These are phyloP conservation scores for Rhagophthalmus giganteus DNA, from an alignment of 2,888 invertebrate genomes.

Conservation along the genomic window DNA sequence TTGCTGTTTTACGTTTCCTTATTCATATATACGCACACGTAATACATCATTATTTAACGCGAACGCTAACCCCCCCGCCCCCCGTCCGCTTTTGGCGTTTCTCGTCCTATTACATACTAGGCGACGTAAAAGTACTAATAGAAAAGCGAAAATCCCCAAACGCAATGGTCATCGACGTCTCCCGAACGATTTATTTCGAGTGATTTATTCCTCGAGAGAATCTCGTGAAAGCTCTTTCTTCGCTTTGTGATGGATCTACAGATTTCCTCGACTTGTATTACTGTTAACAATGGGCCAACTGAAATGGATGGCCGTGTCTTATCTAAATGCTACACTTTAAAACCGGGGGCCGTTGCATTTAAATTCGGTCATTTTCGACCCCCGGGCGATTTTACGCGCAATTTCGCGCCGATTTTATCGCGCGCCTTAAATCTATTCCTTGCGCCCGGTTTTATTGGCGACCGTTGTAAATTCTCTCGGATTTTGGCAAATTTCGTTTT, in stretches of 20 bases:
- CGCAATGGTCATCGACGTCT: background rate
- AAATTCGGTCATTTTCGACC: conserved; percentile 50
- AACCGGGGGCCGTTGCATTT: conserved; percentile 55
- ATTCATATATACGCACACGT: conserved; percentile 17
- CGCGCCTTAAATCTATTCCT: conserved; percentile 10
- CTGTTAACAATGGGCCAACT: conserved; percentile 21
- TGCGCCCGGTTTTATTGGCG: too few relatives aligned
- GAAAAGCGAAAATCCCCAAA: conserved; percentile 2
- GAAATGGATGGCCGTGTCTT: conserved; percentile 54
- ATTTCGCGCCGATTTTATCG: conserved; percentile 17
- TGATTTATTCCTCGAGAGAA: conserved; percentile 19
- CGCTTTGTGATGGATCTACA: conserved; percentile 17
- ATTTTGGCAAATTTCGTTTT: too few relatives aligned
- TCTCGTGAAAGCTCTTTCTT: conserved; percentile 14
- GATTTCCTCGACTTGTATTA: conserved; percentile 7
- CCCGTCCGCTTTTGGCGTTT: background rate
- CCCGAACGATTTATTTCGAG: conserved; percentile 4
- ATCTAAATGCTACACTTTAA: conserved; percentile 56
- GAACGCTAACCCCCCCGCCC: too few relatives aligned
- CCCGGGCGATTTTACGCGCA: conserved; percentile 25
- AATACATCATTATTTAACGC: conserved; percentile 17
- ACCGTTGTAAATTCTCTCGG: too few relatives aligned
- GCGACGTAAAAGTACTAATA: background rate
- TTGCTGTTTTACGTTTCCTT: conserved; percentile 27
- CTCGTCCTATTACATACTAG: too few relatives aligned